phyloP scores from a whole-genome alignment of 2,888 invertebrate genomes.

The Leucozona laternaria region DNA sequence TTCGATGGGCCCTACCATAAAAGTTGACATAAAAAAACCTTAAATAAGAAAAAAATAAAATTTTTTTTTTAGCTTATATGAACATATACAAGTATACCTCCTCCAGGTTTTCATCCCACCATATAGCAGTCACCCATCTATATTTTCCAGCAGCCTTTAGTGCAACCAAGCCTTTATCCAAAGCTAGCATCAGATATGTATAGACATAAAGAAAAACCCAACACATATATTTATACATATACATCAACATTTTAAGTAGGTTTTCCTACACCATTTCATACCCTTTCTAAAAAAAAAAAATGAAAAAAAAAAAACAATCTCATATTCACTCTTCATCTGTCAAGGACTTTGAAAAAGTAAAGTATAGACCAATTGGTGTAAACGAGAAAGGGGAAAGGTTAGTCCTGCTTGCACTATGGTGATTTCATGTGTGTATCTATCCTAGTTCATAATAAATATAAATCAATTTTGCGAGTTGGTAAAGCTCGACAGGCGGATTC shows the following conservation, averaged over 20 bases:
- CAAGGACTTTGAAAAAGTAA: conserved; percentile 67
- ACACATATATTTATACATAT: conserved; percentile 28
- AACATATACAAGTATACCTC: conserved; percentile 30
- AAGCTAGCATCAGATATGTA: conserved; percentile 15
- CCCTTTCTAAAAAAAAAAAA: not conserved
- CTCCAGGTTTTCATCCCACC: conserved; percentile 53
- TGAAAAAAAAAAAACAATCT: conserved; percentile 49
- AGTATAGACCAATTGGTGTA: conserved; percentile 61
- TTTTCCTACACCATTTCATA: conserved; percentile 48
- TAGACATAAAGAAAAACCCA: conserved; percentile 46
- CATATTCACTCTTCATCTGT: conserved; percentile 65
- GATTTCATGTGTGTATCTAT: conserved; percentile 69
- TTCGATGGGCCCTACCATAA: conserved; percentile 57
- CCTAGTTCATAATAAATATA: conserved; percentile 70
- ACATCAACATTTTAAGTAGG: conserved; percentile 65
- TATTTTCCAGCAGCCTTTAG: conserved; percentile 35
- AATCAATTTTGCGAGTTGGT: conserved; percentile 69
- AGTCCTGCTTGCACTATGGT: conserved; percentile 58
- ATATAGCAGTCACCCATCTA: conserved; percentile 59
- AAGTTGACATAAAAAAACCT: conserved; percentile 53
- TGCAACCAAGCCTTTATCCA: conserved; percentile 49
- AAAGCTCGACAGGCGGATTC: conserved; percentile 49
- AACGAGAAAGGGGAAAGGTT: conserved; percentile 56
- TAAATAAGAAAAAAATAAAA: conserved; percentile 18
- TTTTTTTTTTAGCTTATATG: conserved; percentile 41